Conservation (phyloP, 2,888 invertebrate species). For the Polymixis flavicincta region DNA sequence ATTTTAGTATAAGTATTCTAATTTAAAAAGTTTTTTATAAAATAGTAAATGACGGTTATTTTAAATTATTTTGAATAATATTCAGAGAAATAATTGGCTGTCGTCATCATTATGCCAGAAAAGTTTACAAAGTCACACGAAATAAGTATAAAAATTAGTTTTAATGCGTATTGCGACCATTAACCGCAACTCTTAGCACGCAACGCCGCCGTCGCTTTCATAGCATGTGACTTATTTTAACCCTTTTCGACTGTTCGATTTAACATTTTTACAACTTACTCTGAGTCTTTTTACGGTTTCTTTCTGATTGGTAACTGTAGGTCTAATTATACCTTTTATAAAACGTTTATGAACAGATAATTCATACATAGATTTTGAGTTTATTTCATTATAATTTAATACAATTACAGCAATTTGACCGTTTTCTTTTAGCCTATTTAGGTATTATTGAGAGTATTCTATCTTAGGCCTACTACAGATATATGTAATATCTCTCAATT, state of each 20-base stretch:
- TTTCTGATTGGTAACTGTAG: background rate
- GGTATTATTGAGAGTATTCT: background rate
- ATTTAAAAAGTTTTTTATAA: constrained; percentile 21
- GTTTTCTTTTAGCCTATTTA: background rate
- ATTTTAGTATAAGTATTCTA: constrained; percentile 30
- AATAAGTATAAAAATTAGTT: constrained; percentile 77
- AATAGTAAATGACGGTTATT: background rate
- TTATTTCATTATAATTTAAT: background rate
- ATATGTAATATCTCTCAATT: background rate
- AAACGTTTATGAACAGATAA: background rate
- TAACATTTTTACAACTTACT: constrained; percentile 16
- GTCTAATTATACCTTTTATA: background rate
- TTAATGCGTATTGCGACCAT: constrained; percentile 77
- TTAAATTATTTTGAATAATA: background rate
- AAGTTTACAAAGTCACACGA: constrained; percentile 71
- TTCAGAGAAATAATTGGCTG: constrained; percentile 29
- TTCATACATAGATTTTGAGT: background rate
- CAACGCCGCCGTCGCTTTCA: constrained; percentile 63
- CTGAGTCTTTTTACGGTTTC: background rate
- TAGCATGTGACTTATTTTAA: constrained; percentile 67
- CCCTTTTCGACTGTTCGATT: constrained; percentile 56
- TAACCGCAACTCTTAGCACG: constrained; percentile 74
- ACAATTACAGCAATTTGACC: background rate
- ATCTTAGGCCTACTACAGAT: background rate
- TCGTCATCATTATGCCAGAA: constrained; percentile 56